Evolutionary conservation across 2,113 vertebrate genomes (phyloP).

Genomic region (Clarias gariepinus): DNA sequence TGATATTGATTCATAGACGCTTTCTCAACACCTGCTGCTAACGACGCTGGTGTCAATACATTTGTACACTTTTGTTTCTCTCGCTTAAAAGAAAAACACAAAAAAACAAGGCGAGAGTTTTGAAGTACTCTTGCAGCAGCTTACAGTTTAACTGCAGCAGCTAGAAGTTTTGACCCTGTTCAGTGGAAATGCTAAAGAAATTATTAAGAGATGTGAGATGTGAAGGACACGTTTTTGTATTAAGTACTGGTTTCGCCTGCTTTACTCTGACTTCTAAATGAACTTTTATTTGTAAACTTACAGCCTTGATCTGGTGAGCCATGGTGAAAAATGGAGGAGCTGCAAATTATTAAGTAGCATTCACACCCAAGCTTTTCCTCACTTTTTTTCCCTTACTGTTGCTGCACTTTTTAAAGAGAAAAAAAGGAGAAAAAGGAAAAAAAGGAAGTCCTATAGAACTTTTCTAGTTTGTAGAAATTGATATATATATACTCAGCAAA

Average conservation of each 20-base stretch:
- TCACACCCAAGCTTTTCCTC: no score
- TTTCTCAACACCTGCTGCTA: slow-evolving; percentile 4
- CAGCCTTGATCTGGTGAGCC: not conserved
- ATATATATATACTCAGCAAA: no score
- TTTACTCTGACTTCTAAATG: not conserved
- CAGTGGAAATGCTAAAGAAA: not conserved
- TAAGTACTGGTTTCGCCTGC: not conserved
- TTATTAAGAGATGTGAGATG: not conserved
- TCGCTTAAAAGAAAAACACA: no score
- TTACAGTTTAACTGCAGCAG: not conserved
- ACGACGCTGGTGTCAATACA: not conserved
- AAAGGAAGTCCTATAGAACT: no score
- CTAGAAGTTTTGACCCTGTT: not conserved
- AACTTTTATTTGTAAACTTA: not conserved
- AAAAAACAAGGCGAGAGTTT: not conserved
- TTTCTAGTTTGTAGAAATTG: no score
- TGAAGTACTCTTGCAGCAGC: not conserved
- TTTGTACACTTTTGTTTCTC: not conserved
- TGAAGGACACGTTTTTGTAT: not conserved
- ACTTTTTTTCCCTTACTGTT: no score
- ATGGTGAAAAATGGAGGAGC: not conserved
- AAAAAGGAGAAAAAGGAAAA: no score
- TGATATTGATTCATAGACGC: slow-evolving; percentile 34
- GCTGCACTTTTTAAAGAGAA: no score
- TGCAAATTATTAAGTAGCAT: not conserved